These are phyloP conservation scores for Actinernus sp. DNA, from an alignment of 92 coral and sea anemone species.

Conservation along the genomic window DNA sequence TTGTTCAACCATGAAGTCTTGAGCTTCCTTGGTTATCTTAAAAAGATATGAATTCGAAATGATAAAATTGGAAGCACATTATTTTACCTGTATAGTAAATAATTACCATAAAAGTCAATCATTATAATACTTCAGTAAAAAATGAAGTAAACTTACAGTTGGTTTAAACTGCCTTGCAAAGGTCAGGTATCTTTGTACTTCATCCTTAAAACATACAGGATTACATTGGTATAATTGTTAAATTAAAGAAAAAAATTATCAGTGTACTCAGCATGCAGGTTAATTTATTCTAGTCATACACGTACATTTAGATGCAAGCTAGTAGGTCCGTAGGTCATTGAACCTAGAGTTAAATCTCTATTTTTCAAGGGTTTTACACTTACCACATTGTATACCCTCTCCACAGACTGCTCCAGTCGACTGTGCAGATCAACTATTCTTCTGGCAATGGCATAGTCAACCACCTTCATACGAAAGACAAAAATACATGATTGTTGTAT, in stretches of 20 bases:
- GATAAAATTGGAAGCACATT: not conserved
- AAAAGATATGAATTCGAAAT: not conserved
- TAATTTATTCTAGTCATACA: no score
- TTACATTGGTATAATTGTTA: no score
- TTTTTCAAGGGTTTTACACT: slow-evolving; percentile 3
- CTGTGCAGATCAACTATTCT: slow-evolving; percentile 97
- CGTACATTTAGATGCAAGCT: no score
- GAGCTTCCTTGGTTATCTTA: slow-evolving; percentile 97
- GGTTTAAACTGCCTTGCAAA: slow-evolving; percentile 99
- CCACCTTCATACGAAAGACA: slow-evolving; percentile 50
- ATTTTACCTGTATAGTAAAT: no score
- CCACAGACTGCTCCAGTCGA: slow-evolving; percentile 92
- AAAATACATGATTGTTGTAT: not conserved
- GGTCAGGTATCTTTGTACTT: slow-evolving; percentile 90
- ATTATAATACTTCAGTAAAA: not conserved
- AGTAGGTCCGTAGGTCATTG: no score
- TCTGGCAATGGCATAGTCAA: slow-evolving; percentile 98
- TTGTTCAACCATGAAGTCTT: slow-evolving; percentile 94
- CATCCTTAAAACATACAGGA: slow-evolving; percentile 82
- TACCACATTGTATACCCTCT: slow-evolving; percentile 95
- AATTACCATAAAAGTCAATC: no score
- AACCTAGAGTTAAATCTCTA: no score
- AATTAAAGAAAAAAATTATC: no score
- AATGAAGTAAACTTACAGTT: slow-evolving; percentile 62
- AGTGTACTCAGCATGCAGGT: no score